A percentile compares a stretch with the other conserved stretches of the same genome.
These are phyloP conservation scores for Mycteria americana DNA, from an alignment of 2,797 vertebrate genomes.

Conservation along the genomic window DNA sequence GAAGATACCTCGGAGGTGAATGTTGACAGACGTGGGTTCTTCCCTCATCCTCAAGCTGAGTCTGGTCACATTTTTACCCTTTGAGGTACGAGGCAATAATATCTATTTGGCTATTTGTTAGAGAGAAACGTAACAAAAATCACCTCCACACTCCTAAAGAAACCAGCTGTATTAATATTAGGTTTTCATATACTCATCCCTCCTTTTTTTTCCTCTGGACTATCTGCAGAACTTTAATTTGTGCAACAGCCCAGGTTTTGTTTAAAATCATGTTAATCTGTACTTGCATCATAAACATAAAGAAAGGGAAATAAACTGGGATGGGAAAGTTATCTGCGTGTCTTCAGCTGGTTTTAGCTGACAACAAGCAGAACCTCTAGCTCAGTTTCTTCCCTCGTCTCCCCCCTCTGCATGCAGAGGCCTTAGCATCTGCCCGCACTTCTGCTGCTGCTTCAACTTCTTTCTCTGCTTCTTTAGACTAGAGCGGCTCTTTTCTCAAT, in stretches of 20 bases:
- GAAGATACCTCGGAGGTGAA: not conserved
- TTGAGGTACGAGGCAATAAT: not conserved
- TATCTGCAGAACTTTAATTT: not conserved
- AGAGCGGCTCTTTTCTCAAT: not conserved
- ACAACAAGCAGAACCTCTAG: conserved; percentile 39
- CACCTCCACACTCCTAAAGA: not conserved
- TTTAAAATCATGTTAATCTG: not conserved
- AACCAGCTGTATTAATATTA: not conserved
- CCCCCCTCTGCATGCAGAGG: not conserved
- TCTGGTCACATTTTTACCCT: not conserved
- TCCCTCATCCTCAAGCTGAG: not conserved
- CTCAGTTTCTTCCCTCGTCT: not conserved
- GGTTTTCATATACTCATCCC: not conserved
- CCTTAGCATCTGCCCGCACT: not conserved
- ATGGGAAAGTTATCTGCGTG: not conserved
- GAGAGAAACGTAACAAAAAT: not conserved
- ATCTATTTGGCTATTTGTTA: not conserved
- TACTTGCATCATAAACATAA: not conserved
- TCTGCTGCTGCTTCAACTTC: not conserved
- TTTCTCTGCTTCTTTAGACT: not conserved
- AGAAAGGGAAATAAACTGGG: conserved; percentile 13
- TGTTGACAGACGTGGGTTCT: not conserved
- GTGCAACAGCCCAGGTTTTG: not conserved
- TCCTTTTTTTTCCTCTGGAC: not conserved
- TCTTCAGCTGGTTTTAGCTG: not conserved